A percentile compares a stretch with the other conserved stretches of the same genome.
Conservation (phyloP, 2,113 vertebrate species). For the Galemys pyrenaicus region DNA sequence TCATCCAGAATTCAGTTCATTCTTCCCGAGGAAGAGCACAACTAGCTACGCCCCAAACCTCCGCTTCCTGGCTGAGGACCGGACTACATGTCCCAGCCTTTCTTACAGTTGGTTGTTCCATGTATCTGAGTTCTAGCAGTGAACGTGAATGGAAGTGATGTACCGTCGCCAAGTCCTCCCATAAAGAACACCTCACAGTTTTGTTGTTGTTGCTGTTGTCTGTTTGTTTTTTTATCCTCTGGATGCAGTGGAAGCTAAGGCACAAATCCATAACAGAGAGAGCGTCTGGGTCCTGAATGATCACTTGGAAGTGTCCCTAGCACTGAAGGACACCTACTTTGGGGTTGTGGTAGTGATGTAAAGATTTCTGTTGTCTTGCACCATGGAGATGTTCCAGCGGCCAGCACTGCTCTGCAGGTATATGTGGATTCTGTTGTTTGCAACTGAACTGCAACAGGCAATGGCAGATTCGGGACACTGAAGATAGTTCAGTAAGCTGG, state of each 20-base stretch:
- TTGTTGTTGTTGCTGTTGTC: too few species aligned
- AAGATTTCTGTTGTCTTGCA: background rate
- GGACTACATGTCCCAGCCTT: background rate
- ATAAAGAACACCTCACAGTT: background rate
- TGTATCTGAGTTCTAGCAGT: background rate
- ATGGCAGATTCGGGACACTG: slow-evolving; percentile 16
- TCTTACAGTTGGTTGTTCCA: background rate
- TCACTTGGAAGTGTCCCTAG: background rate
- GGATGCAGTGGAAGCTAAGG: background rate
- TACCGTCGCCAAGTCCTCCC: background rate
- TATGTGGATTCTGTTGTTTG: background rate
- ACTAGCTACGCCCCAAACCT: background rate
- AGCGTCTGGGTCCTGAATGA: background rate
- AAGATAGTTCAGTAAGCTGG: slow-evolving; percentile 3
- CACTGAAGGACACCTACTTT: background rate
- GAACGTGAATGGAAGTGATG: background rate
- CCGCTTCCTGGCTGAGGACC: background rate
- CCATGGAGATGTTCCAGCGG: background rate
- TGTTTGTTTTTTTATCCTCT: background rate
- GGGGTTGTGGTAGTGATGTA: background rate
- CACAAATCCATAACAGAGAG: background rate
- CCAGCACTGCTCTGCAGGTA: background rate
- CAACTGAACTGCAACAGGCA: slow-evolving; percentile 5
- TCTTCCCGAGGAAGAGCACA: slow-evolving; percentile 8
- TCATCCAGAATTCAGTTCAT: background rate